Percentiles rank a stretch among this genome's conserved stretches.
Conservation (phyloP, 2,888 invertebrate species). For the Furcula furcula region DNA sequence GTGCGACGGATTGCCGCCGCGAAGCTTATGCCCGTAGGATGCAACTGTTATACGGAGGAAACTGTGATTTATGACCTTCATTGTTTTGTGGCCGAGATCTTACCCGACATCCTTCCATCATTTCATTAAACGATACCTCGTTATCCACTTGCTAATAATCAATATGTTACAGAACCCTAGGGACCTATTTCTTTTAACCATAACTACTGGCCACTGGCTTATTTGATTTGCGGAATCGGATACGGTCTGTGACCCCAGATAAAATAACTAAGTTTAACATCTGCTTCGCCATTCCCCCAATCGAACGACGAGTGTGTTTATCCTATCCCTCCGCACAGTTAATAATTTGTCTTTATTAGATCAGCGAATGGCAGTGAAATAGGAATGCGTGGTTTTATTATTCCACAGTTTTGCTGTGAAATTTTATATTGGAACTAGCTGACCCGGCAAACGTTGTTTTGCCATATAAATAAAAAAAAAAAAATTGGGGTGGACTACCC, state of each 20-base stretch:
- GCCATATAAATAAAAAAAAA: too few species aligned
- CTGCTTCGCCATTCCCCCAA: slow-evolving; percentile 51
- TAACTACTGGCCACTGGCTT: slow-evolving; percentile 13
- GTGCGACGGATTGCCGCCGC: slow-evolving; percentile 74
- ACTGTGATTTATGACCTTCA: slow-evolving; percentile 76
- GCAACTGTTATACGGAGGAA: slow-evolving; percentile 74
- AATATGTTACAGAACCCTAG: neutral
- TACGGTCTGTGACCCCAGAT: slow-evolving; percentile 17
- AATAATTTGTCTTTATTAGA: slow-evolving; percentile 49
- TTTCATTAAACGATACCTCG: slow-evolving; percentile 46
- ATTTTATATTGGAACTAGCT: too few species aligned
- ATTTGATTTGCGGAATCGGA: slow-evolving; percentile 24
- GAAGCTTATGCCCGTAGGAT: slow-evolving; percentile 71
- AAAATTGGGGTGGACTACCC: too few species aligned
- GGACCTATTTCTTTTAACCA: neutral
- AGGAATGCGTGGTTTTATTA: neutral
- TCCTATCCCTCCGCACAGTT: slow-evolving; percentile 33
- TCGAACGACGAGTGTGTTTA: slow-evolving; percentile 33
- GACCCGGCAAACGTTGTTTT: too few species aligned
- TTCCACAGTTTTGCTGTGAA: too few species aligned
- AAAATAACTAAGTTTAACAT: slow-evolving; percentile 41
- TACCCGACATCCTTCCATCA: slow-evolving; percentile 53
- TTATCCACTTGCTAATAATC: slow-evolving; percentile 32
- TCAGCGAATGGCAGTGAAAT: slow-evolving; percentile 28
- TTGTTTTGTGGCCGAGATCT: slow-evolving; percentile 70